Base-by-base conservation (phyloP, 1,140 invertebrate genomes). In the Cyrtorhinus lividipennis region DNA sequence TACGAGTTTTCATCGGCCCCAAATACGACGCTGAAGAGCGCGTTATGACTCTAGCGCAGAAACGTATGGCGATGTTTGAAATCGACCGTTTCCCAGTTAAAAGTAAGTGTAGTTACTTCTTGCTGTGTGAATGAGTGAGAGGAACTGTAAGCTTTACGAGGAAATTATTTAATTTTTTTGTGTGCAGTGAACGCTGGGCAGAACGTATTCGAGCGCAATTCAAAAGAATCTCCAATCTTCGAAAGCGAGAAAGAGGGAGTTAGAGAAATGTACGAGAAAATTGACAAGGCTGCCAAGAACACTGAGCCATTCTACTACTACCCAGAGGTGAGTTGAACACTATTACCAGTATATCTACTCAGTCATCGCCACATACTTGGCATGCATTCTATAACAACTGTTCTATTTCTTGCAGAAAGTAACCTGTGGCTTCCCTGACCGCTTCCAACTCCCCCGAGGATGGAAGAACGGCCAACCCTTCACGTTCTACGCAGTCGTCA, bases 1-100 rank as follows among this genome's bases (percentile, higher is more conserved):
- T 87, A 26, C 80, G 81, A 53, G 71, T 86, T 20, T 87, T 84
- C 77, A 68, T 87, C 30, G 85, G 82, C 45, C 85, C 85, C 1
- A 85, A 84, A 70, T 81, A 81, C 67, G 79, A 85, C 63, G 74
- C 76, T 61, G 73, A 80, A 63, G 78, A 77, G 13, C 74, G 77
- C 46, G 56, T 70, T 1, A 66, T 78, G 1, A 63, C 64, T 20
- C 25, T 66, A 15, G 60, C 66, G 24, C 66, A 69, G 56, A 62
- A 62, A 10, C 62, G 65, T 25, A 67, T 69, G 65, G 60, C 65
- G 48, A 69, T 71, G 62, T 71, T 75, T 58, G 69, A 73, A 65
- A 26, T 73, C n/a, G 73, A 74, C 65, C 71, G 70, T 30, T 74
- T 74, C 68, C 66, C 67, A 25, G 59, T 64, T 27, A 56, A 67